Evolutionary conservation across 2,888 invertebrate species (phyloP), one percentile per base, ranked within the genome.

Genomic region (Yponomeuta cagnagella): DNA sequence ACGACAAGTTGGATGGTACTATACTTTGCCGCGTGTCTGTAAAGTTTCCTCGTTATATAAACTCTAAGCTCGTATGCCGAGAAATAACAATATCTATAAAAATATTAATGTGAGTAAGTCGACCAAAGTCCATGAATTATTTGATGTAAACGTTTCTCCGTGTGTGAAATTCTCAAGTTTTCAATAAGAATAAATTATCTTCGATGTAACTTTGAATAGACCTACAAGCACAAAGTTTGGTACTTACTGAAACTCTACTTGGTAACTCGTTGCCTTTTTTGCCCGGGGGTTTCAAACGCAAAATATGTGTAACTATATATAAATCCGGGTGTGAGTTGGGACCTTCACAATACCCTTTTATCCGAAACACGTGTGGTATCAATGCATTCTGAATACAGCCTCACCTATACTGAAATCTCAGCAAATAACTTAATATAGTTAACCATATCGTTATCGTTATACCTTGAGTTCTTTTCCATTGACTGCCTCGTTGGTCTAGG

Each of bases 1-100:
- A 86, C 85, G 83, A 87, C 86, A 87, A 87, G 83, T 86, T 85
- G 80, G 77, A 77, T 76, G 74, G 76, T 84, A 84, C 82, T 83
- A 58, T 15, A 80, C 79, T 78, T 74, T 75, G 58, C 70, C 72
- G 74, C 73, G 71, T 73, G 74, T 71, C 73, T 75, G 74, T 76
- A 77, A 84, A 85, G 81, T 84, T 78, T 67, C 77, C 76, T 43
- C 52, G 3, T 74, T 74, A 74, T n/a, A 58, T 68, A 43, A 68
- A 68, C 33, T 33, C 73, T 72, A 8, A 8, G 8, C 43, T 8
- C 8, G 43, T 58, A 15, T 12, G 15, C 15, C 52, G 52, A 15
- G 71, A 74, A 75, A 75, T 73, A 76, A 74, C 76, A 72, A 75
- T 75, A 73, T 77, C 75, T 79, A 58, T 58, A 12, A 80, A 82